Base-by-base conservation (phyloP, 2,797 vertebrate species). In the Alectoris magna region DNA sequence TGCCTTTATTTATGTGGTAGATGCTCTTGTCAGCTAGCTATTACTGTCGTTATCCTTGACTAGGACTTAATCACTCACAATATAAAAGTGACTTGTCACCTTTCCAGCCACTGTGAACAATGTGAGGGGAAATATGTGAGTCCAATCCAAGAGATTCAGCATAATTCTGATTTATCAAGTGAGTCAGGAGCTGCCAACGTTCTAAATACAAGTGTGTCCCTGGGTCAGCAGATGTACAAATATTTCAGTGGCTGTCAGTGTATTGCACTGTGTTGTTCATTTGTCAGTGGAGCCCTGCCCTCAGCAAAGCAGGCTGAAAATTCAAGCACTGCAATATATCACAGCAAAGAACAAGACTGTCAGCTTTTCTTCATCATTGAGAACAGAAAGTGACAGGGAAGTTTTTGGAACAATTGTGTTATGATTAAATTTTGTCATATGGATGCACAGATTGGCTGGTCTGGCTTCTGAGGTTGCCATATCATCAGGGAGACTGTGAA, bases 21-120 rank as follows among this genome's bases (percentile, higher is more conserved):
- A 76, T 43, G 79, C 39, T 80, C 72, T 69, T 93, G 69, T 91
- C 81, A 95, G 46, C 41, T 59, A 2, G 0, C 87, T 94, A 90
- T 90, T 94, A 69, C 58, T 64, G 59, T 72, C 0, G 1, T 75
- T 93, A 87, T 59, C 66, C 69, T 88, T 91, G 72, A 90, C 74
- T 82, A 64, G 51, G 58, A 88, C 84, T 94, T 91, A 91, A 87
- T 94, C 88, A 69, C 49, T 95, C 90, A 79, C 87, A 67, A 49
- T 31, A 24, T 21, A 76, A 39, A 39, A 78, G 31, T 62, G 80
- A 43, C 71, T 84, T 93, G 66, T 48, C 78, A 69, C 43, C 34
- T 73, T 94, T 83, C 23, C 77, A 95, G 75, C 13, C 63, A 48
- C 46, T 63, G 49, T 46, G 46, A 43, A 73, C 31, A 74, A 36